Conservation (phyloP, 64 coral and sea anemone species). For the Dendronephthya gigantea region DNA sequence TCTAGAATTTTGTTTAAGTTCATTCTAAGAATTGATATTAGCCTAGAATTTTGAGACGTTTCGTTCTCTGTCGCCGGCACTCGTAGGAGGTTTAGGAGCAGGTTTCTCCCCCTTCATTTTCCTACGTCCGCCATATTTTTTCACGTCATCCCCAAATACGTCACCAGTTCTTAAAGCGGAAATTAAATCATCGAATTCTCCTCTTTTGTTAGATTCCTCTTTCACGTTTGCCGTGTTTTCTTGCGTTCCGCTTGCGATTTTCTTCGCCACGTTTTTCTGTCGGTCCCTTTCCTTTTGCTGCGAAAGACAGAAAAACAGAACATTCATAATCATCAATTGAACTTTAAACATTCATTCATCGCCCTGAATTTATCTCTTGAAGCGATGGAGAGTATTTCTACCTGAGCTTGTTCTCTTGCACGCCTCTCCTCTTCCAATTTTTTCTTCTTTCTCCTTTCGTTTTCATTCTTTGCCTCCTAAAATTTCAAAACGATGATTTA, state of each 20-base stretch:
- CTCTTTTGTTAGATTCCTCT: constrained; percentile 42
- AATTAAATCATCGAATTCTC: constrained; percentile 96
- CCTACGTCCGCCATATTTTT: constrained; percentile 69
- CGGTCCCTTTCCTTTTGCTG: constrained; percentile 96
- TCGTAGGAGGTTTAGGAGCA: too few relatives aligned
- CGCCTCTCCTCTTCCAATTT: constrained; percentile 78
- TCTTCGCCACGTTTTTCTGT: constrained; percentile 74
- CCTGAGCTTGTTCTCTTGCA: constrained; percentile 66
- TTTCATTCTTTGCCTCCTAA: constrained; percentile 94
- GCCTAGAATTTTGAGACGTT: too few relatives aligned
- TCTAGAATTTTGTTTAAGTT: too few relatives aligned
- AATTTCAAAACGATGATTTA: not conserved
- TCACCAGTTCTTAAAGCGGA: constrained; percentile 91
- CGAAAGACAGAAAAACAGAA: not conserved
- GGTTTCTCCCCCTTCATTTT: not conserved
- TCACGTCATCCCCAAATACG: constrained; percentile 93
- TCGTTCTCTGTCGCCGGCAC: too few relatives aligned
- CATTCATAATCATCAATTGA: not conserved
- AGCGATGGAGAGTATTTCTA: not conserved
- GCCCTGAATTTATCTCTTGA: not conserved
- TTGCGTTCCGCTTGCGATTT: constrained; percentile 40
- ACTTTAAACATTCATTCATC: not conserved
- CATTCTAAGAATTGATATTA: too few relatives aligned
- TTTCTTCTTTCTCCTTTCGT: constrained; percentile 89
- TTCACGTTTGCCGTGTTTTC: constrained; percentile 29